Evolutionary conservation across 2,113 vertebrate genomes (phyloP).

Genomic region (Varanus salvator): DNA sequence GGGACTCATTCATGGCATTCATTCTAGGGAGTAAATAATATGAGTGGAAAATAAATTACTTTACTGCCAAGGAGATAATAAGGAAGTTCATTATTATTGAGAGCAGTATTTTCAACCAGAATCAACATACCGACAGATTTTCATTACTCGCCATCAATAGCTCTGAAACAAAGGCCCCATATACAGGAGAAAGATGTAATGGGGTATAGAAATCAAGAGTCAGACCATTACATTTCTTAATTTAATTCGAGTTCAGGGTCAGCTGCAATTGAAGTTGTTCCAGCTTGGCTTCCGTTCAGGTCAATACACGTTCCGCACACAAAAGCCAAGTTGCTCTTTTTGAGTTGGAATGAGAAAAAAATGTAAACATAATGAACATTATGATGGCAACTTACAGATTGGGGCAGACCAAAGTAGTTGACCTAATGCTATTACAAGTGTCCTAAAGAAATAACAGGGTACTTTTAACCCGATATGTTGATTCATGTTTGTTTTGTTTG

Average conservation of each 20-base stretch:
- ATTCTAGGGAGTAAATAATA: background rate
- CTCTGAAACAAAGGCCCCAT: constrained; percentile 47
- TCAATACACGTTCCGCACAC: background rate
- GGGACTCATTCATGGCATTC: background rate
- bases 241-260: too few relatives aligned
- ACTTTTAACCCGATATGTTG: too few relatives aligned
- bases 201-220: background rate
- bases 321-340: background rate
- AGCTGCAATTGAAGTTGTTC: too few relatives aligned
- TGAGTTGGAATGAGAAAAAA: background rate
- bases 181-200: background rate
- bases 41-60: background rate
- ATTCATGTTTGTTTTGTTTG: too few relatives aligned
- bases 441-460: too few relatives aligned
- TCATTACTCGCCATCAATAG: constrained; percentile 19
- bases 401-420: background rate
- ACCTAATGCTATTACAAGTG: background rate
- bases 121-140: constrained; percentile 16
- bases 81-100: background rate
- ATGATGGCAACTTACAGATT: background rate
- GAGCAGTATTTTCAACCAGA: constrained; percentile 25
- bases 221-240: background rate
- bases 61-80: background rate
- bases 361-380: background rate
- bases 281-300: background rate